These are phyloP conservation scores for Disparrhopalites patrizii DNA, from an alignment of 2,888 invertebrate species.

Conservation along the genomic window DNA sequence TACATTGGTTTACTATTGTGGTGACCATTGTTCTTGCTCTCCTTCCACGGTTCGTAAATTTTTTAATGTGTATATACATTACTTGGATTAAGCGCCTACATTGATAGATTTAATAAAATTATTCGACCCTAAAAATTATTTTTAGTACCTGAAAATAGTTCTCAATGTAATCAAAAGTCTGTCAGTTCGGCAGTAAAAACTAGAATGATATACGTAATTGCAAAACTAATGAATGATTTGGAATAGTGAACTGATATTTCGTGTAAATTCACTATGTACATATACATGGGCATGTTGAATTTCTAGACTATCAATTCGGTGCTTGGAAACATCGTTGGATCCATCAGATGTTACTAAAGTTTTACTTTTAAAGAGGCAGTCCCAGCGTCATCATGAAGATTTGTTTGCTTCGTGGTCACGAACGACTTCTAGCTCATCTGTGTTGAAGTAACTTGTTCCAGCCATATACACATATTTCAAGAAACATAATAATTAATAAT, in stretches of 20 bases:
- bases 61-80: too few relatives aligned
- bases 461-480: background rate
- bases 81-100: too few relatives aligned
- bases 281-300: too few relatives aligned
- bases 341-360: constrained; percentile 73
- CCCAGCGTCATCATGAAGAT: constrained; percentile 48
- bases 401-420: constrained; percentile 52
- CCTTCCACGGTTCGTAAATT: constrained; percentile 67
- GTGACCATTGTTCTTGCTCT: constrained; percentile 73
- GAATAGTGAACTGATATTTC: too few relatives aligned
- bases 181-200: too few relatives aligned
- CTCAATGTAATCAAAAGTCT: too few relatives aligned
- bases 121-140: background rate
- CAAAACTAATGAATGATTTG: too few relatives aligned
- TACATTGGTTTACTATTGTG: constrained; percentile 77
- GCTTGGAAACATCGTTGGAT: constrained; percentile 63
- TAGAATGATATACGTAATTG: too few relatives aligned
- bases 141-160: too few relatives aligned
- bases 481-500: background rate
- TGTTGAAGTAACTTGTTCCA: constrained; percentile 50
- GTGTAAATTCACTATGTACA: too few relatives aligned
- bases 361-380: constrained; percentile 54
- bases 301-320: constrained; percentile 65
- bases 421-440: constrained; percentile 52
- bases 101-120: background rate